These are phyloP conservation scores for Climacteris rufus DNA, from an alignment of 2,113 vertebrate genomes.

Conservation along the genomic window DNA sequence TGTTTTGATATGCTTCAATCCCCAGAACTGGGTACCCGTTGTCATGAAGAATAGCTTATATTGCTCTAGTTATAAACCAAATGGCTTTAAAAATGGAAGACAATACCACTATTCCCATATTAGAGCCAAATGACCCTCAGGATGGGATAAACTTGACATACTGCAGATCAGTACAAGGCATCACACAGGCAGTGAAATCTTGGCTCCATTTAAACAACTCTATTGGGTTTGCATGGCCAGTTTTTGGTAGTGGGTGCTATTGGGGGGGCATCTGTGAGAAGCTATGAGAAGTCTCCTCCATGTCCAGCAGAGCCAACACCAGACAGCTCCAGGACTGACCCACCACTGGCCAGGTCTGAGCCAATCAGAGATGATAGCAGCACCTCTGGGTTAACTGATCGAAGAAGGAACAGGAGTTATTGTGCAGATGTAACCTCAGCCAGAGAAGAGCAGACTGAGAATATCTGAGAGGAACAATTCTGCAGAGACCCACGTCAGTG, in stretches of 20 bases:
- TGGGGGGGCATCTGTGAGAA: background rate
- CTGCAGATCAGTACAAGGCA: background rate
- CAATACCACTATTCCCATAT: background rate
- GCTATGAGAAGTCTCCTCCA: background rate
- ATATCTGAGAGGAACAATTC: background rate
- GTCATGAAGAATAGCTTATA: background rate
- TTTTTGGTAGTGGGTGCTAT: background rate
- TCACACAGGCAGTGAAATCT: background rate
- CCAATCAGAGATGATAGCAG: too few relatives aligned
- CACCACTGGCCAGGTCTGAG: background rate
- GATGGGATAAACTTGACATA: background rate
- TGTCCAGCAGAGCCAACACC: background rate
- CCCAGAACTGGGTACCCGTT: background rate
- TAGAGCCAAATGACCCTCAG: background rate
- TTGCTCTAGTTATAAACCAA: background rate
- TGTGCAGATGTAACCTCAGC: background rate
- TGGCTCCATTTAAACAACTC: background rate
- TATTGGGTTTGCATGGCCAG: background rate
- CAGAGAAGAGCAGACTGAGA: background rate
- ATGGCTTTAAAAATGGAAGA: background rate
- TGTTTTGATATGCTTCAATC: background rate
- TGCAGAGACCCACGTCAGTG: background rate
- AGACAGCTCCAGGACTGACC: background rate
- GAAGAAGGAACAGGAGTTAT: background rate
- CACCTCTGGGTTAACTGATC: background rate